Evolutionary conservation across 2,888 invertebrate genomes (phyloP), one percentile per base, ranked within the genome.

Genomic region (Oasisia sp.): DNA sequence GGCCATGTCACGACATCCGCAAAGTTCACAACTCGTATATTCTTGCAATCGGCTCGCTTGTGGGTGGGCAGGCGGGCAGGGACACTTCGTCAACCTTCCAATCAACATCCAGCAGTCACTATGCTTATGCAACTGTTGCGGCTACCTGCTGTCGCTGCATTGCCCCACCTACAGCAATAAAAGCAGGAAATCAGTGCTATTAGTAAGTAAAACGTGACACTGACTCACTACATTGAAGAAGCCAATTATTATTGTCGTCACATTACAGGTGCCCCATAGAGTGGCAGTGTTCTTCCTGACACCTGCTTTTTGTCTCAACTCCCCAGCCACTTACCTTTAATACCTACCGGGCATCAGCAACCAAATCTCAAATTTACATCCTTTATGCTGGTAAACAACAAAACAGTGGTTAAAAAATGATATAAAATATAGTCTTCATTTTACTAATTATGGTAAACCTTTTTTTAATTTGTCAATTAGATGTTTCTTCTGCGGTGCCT

Each of bases 141-240:
- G 27, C 27, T 27, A 19, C 74, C 74, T 74, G n/a, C n/a, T 74
- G 74, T 27, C 74, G 74, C 74, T 19, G 74, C 27, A 74, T 74
- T 27, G 27, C 74, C 0, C 27, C 74, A 74, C 74, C 74, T 74
- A 27, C 74, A 74, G 74, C n/a, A 74, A 74, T 74, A 74, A 74
- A 74, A 74, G 74, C 74, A 74, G 74, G 74, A 74, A 74, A 74
- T 74, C 74, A 74, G 74, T 74, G 74, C 74, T n/a, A 74, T 74
- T 74, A 74, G 74, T 74, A 74, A 74, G 74, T 74, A 74, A 74
- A 74, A 74, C 1, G 27, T 74, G 74, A 74, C 74, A 74, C 27
- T 19, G 14, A 19, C n/a, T 74, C n/a, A 5, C 74, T 74, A 74
- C 74, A 74, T 5, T 27, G 27, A 74, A 74, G 74, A 74, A 14